phyloP scores from a whole-genome alignment of 2,888 invertebrate species.

The Drosophila paracracens region DNA sequence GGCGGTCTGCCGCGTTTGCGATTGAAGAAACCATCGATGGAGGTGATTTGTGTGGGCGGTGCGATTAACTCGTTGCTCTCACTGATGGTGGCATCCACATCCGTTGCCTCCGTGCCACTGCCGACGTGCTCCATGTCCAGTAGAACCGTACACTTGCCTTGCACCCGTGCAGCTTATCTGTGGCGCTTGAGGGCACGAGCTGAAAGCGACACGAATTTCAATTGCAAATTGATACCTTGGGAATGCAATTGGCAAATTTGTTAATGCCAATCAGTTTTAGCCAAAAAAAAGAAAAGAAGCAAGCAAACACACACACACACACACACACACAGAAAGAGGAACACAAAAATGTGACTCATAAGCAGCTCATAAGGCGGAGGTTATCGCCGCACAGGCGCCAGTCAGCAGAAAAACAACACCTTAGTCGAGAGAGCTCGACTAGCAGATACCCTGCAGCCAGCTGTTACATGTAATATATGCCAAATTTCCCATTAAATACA shows the following conservation, averaged over 20 bases:
- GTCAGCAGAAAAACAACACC: conserved; percentile 46
- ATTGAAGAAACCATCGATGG: conserved; percentile 96
- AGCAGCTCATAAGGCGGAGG: conserved; percentile 9
- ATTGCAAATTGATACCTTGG: conserved; percentile 62
- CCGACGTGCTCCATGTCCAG: conserved; percentile 40
- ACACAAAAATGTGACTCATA: conserved; percentile 35
- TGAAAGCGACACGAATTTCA: conserved; percentile 32
- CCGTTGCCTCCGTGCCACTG: conserved; percentile 27
- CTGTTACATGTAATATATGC: background rate
- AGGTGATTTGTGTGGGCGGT: conserved; percentile 86
- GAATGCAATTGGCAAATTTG: conserved; percentile 52
- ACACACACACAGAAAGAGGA: background rate
- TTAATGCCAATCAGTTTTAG: conserved; percentile 25
- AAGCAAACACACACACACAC: background rate
- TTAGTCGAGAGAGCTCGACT: background rate
- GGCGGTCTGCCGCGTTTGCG: conserved; percentile 98
- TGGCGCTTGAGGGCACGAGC: conserved; percentile 42
- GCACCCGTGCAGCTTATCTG: conserved; percentile 15
- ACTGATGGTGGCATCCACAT: conserved; percentile 34
- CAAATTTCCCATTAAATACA: background rate
- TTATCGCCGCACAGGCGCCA: conserved; percentile 44
- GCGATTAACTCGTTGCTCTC: conserved; percentile 35
- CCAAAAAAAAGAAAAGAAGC: conserved; percentile 7
- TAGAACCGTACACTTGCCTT: background rate
- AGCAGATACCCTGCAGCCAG: background rate